Evolutionary conservation across 2,797 vertebrate genomes (phyloP).

Genomic region (Fundulus diaphanus): DNA sequence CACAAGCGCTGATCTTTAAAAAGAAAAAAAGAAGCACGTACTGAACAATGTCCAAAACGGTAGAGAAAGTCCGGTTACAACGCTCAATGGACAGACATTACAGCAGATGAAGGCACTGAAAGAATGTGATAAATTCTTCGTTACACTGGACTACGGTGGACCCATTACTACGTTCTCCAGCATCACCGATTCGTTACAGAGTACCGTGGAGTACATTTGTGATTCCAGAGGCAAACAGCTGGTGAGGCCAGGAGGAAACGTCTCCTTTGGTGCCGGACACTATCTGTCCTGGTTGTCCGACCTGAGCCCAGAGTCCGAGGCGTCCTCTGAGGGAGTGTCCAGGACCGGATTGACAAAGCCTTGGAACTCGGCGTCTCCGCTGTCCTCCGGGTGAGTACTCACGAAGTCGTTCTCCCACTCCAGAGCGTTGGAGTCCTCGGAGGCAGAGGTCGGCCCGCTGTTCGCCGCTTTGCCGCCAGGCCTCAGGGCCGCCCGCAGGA

Average conservation of each 20-base stretch:
- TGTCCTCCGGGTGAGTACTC: conserved; percentile 88
- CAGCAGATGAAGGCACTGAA: conserved; percentile 75
- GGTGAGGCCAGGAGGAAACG: conserved; percentile 43
- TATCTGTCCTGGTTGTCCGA: conserved; percentile 73
- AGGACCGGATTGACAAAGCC: conserved; percentile 93
- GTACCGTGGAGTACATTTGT: conserved; percentile 38
- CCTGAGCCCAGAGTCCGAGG: conserved; percentile 67
- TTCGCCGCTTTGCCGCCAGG: conserved; percentile 76
- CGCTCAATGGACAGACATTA: conserved; percentile 41
- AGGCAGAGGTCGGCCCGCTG: conserved; percentile 89
- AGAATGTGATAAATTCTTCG: conserved; percentile 44
- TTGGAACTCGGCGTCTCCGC: conserved; percentile 87
- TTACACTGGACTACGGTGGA: conserved; percentile 27
- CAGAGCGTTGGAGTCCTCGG: conserved; percentile 91
- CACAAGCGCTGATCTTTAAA: not conserved
- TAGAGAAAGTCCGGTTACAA: conserved; percentile 26
- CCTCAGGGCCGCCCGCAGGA: conserved; percentile 89
- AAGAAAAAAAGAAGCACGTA: conserved; percentile 21
- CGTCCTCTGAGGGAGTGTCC: conserved; percentile 81
- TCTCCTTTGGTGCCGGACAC: conserved; percentile 63
- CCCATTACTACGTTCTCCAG: conserved; percentile 36
- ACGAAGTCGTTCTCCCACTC: conserved; percentile 99
- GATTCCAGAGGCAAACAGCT: conserved; percentile 62
- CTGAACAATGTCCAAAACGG: conserved; percentile 17
- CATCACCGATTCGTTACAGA: conserved; percentile 38